Evolutionary conservation across 2,888 invertebrate genomes (phyloP).

Genomic region (Leucophenga maculata): DNA sequence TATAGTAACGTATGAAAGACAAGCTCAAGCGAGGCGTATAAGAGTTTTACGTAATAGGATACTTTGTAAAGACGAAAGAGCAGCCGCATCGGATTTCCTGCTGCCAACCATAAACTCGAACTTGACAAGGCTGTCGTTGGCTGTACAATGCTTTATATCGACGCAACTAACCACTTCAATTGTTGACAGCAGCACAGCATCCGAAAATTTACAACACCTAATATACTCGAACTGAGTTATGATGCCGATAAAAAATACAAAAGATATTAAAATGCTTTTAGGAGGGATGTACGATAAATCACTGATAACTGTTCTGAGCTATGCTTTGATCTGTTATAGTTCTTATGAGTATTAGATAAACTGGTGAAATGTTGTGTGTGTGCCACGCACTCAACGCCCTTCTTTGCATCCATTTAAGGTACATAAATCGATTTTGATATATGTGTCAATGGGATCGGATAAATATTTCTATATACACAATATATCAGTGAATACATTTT

Average conservation of each 20-base stretch:
- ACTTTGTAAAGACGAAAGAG: not conserved
- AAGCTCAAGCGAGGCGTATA: not conserved
- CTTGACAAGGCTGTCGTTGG: constrained; percentile 18
- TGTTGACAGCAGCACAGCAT: not conserved
- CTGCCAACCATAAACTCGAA: constrained; percentile 8
- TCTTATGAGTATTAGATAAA: too few relatives aligned
- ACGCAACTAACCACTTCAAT: too few relatives aligned
- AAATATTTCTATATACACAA: too few relatives aligned
- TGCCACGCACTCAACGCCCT: too few relatives aligned
- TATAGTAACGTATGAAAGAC: not conserved
- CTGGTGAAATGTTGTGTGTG: too few relatives aligned
- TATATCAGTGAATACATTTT: too few relatives aligned
- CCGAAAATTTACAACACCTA: constrained; percentile 14
- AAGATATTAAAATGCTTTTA: not conserved
- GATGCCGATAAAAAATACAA: constrained; percentile 13
- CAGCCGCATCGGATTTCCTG: constrained; percentile 14
- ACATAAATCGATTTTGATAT: too few relatives aligned
- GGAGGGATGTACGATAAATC: too few relatives aligned
- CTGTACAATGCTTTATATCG: not conserved
- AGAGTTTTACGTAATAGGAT: not conserved
- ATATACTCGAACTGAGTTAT: constrained; percentile 6
- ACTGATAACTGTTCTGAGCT: not conserved
- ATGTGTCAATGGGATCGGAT: too few relatives aligned
- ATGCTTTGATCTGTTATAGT: too few relatives aligned
- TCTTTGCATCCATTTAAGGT: too few relatives aligned